These are phyloP conservation scores for Pogonomyrmex barbatus DNA, from an alignment of 1,140 invertebrate genomes.

Conservation along the genomic window DNA sequence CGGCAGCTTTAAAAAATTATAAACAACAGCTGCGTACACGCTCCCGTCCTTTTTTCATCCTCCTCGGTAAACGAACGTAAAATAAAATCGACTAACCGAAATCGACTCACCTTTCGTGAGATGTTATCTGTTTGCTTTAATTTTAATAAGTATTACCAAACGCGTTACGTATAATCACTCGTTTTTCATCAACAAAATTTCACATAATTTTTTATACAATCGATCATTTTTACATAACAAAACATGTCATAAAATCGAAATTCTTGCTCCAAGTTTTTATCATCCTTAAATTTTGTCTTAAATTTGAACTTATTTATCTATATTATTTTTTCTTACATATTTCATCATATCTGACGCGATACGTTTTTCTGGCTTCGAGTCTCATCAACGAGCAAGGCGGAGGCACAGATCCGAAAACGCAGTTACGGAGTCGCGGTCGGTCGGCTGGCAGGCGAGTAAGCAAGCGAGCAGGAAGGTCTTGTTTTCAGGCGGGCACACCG, in stretches of 20 bases:
- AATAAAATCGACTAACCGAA: neutral
- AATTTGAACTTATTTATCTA: neutral
- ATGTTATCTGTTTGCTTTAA: neutral
- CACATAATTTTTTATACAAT: too few relatives aligned
- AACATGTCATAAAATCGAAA: neutral
- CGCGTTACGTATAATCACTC: neutral
- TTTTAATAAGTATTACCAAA: constrained; percentile 3
- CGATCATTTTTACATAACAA: neutral
- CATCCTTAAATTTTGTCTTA: neutral
- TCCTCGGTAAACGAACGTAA: neutral
- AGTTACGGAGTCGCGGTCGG: constrained; percentile 19
- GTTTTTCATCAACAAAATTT: neutral
- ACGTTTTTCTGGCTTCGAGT: neutral
- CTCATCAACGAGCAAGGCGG: neutral
- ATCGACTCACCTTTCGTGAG: neutral
- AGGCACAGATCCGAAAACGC: constrained; percentile 14
- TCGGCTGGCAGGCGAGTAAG: constrained; percentile 33
- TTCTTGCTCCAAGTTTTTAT: neutral
- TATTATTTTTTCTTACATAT: neutral
- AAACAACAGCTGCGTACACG: constrained; percentile 30
- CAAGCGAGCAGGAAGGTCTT: constrained; percentile 71
- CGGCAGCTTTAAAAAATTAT: constrained; percentile 18
- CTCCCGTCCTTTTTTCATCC: neutral
- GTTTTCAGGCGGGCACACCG: constrained; percentile 77
- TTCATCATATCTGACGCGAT: neutral